phyloP scores from a whole-genome alignment of 2,113 vertebrate species.

The Cryptoleucopteryx plumbea region DNA sequence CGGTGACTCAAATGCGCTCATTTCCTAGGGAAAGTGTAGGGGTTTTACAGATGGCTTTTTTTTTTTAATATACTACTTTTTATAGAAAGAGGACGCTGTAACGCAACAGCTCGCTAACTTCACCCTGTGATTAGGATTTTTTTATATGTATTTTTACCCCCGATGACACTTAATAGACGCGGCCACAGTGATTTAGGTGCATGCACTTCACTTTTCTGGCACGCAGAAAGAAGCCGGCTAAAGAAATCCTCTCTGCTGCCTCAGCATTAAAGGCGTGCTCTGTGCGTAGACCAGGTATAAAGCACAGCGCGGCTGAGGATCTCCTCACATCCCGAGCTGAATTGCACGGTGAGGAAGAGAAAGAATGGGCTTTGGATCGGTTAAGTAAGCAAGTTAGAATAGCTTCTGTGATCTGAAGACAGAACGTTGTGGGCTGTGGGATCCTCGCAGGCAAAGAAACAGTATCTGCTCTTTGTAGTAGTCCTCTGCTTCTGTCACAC shows the following conservation, averaged over 20 bases:
- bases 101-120: fast-evolving
- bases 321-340: fast-evolving
- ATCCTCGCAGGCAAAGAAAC: fast-evolving
- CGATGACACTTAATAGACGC: fast-evolving
- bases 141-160: background rate
- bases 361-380: fast-evolving
- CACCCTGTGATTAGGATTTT: background rate
- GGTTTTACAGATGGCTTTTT: background rate
- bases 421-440: fast-evolving
- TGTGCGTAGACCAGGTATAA: background rate
- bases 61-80: fast-evolving
- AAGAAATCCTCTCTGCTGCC: background rate
- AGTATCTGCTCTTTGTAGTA: background rate
- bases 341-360: no score
- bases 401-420: background rate
- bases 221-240: background rate
- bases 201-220: background rate
- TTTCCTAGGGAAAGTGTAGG: background rate
- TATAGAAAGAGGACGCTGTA: background rate
- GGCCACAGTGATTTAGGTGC: fast-evolving
- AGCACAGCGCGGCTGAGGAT: fast-evolving
- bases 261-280: background rate
- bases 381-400: background rate
- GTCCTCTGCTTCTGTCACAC: background rate
- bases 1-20: fast-evolving